A percentile compares a stretch with the other conserved stretches of the same genome.
Conservation (phyloP, 1,140 invertebrate species). For the Elysia chlorotica region DNA sequence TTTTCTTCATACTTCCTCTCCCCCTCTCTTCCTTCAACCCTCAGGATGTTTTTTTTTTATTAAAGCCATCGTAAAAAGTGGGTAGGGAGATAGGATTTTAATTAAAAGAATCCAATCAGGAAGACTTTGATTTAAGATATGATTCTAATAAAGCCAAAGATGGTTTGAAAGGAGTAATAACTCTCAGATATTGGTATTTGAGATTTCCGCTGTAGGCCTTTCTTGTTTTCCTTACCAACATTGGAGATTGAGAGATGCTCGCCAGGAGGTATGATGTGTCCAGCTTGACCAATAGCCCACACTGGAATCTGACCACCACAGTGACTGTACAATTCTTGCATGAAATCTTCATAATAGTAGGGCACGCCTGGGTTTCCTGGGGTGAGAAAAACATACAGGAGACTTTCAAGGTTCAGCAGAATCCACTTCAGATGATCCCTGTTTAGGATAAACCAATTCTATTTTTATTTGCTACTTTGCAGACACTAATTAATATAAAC, state of each 20-base stretch:
- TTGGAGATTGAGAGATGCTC: slow-evolving; percentile 1
- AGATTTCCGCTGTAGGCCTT: no score
- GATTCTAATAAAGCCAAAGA: neutral
- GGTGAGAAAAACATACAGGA: neutral
- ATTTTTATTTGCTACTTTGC: neutral
- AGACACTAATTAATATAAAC: neutral
- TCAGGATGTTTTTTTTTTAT: no score
- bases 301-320: slow-evolving; percentile 68
- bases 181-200: no score
- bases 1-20: no score
- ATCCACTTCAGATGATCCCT: neutral
- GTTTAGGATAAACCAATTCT: neutral
- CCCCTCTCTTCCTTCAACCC: no score
- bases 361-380: slow-evolving; percentile 75
- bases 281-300: slow-evolving; percentile 77
- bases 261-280: slow-evolving; percentile 54
- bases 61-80: no score
- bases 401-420: neutral
- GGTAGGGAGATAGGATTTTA: no score
- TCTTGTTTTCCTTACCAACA: slow-evolving; percentile 23
- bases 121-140: no score
- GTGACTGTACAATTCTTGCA: slow-evolving; percentile 68
- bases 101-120: no score
- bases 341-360: slow-evolving; percentile 76
- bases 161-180: neutral